phyloP scores from a whole-genome alignment of 2,888 invertebrate species.

The Spialia ferax region DNA sequence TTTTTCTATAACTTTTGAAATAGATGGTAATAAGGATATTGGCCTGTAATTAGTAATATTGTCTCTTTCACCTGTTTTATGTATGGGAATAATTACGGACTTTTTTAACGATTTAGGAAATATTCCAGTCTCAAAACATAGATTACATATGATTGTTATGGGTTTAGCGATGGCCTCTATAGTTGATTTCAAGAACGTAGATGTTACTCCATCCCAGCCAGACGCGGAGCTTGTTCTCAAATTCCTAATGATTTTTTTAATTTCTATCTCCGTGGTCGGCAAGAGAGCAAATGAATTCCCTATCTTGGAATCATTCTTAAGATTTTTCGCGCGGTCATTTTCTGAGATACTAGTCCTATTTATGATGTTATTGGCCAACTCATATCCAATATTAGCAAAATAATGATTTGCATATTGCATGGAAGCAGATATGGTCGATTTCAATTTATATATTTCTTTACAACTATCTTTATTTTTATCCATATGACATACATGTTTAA shows the following conservation, averaged over 20 bases:
- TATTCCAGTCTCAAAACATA: neutral
- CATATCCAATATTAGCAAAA: constrained; percentile 1
- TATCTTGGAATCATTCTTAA: neutral
- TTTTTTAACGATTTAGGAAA: constrained; percentile 13
- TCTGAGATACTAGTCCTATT: neutral
- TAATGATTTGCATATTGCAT: constrained; percentile 7
- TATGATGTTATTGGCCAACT: neutral
- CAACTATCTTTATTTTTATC: neutral
- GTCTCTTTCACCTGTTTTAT: constrained; percentile 9
- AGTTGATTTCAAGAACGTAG: neutral
- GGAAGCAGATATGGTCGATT: neutral
- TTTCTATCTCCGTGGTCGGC: constrained; percentile 8
- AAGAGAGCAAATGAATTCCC: constrained; percentile 1
- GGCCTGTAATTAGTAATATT: constrained; percentile 16
- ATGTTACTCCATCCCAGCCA: constrained; percentile 16
- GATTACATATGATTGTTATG: constrained; percentile 2
- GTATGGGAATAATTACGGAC: neutral
- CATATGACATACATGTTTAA: neutral
- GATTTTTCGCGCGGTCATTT: neutral
- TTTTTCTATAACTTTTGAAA: constrained; percentile 21
- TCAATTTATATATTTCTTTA: constrained; percentile 9
- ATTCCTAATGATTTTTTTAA: neutral
- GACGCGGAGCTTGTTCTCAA: constrained; percentile 6
- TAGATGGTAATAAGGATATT: constrained; percentile 15
- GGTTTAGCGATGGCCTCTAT: neutral